Percentiles rank a stretch among this genome's conserved stretches.
These are phyloP conservation scores for Python bivittatus DNA, from an alignment of 2,113 vertebrate species.

Conservation along the genomic window DNA sequence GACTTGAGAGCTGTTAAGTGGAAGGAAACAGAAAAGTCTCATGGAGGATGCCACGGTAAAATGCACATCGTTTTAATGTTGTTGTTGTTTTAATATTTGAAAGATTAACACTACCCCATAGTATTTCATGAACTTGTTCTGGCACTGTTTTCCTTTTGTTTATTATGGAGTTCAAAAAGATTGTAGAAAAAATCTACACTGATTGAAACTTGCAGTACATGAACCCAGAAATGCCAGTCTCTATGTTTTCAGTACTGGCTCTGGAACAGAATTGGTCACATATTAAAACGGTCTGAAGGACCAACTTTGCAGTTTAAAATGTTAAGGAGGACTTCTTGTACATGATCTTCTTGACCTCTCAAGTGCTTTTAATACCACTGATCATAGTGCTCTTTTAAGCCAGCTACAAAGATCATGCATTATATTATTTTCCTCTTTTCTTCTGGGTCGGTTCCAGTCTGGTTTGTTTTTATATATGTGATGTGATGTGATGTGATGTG, in stretches of 20 bases:
- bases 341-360: no score
- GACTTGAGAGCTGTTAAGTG: constrained; percentile 72
- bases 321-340: no score
- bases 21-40: constrained; percentile 65
- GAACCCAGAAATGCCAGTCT: background rate
- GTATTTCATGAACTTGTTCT: background rate
- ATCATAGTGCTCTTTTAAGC: no score
- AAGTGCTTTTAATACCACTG: no score
- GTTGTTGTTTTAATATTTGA: background rate
- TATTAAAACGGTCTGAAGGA: background rate
- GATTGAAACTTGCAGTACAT: background rate
- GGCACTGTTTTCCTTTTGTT: background rate
- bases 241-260: no score
- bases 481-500: no score
- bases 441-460: no score
- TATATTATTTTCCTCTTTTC: no score
- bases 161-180: background rate
- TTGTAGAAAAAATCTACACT: background rate
- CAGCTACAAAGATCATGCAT: no score
- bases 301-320: background rate
- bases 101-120: background rate
- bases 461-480: no score
- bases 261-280: background rate
- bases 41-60: constrained; percentile 74
- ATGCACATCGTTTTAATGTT: rapidly evolving